Percentiles rank a stretch among this genome's conserved stretches.
These are phyloP conservation scores for Catocala fraxini DNA, from an alignment of 2,888 invertebrate species.

Conservation along the genomic window DNA sequence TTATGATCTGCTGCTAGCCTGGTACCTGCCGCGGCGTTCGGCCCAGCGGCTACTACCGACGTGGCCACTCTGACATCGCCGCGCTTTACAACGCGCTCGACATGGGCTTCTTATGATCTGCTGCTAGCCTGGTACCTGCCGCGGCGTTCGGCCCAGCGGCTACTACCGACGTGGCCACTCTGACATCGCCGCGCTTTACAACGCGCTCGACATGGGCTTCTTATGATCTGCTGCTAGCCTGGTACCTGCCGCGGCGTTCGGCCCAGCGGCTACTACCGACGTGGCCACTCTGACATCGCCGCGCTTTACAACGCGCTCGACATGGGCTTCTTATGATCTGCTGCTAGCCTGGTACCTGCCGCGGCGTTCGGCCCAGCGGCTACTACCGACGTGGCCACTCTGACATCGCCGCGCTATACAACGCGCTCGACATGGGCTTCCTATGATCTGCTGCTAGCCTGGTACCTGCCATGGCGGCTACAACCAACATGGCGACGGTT, in stretches of 20 bases:
- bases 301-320: not conserved
- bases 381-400: too few relatives aligned
- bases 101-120: slow-evolving; percentile 83
- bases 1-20: slow-evolving; percentile 90
- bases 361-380: too few relatives aligned
- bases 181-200: slow-evolving; percentile 89
- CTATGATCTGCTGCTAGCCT: slow-evolving; percentile 24
- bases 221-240: slow-evolving; percentile 22
- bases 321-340: slow-evolving; percentile 12
- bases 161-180: too few relatives aligned
- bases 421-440: not conserved
- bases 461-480: slow-evolving; percentile 14
- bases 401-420: not conserved
- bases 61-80: slow-evolving; percentile 83
- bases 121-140: slow-evolving; percentile 19
- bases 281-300: too few relatives aligned
- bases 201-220: slow-evolving; percentile 94
- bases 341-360: slow-evolving; percentile 29
- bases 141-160: too few relatives aligned
- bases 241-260: not conserved
- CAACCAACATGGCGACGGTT: too few relatives aligned
- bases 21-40: slow-evolving; percentile 47
- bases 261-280: too few relatives aligned
- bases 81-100: slow-evolving; percentile 97
- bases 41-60: too few relatives aligned